Evolutionary conservation across 2,113 vertebrate species (phyloP).

Genomic region (Argyrosomus japonicus): DNA sequence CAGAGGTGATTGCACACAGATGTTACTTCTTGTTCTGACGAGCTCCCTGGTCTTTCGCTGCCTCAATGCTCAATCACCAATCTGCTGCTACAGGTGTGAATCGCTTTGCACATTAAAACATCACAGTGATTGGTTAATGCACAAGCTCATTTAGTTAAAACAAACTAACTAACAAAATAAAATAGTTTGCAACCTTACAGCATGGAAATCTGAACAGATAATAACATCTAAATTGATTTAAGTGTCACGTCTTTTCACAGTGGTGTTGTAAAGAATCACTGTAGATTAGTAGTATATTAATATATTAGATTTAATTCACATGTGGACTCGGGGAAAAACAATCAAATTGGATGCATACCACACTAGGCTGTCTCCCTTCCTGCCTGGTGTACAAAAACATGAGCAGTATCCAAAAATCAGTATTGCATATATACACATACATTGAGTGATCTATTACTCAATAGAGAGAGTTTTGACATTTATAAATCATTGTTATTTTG

Average conservation of each 20-base stretch:
- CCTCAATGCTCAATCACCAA: neutral
- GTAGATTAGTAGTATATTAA: neutral
- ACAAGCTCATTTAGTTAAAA: neutral
- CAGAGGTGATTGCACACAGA: constrained; percentile 32
- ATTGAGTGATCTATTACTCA: neutral
- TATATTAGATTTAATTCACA: constrained; percentile 27
- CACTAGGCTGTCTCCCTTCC: neutral
- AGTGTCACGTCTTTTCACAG: neutral
- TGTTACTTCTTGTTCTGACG: constrained; percentile 27
- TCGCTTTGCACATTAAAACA: neutral
- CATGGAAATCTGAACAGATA: neutral
- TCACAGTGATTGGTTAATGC: neutral
- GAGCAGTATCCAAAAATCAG: neutral
- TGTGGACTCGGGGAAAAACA: neutral
- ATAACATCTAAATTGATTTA: neutral
- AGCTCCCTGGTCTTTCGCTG: neutral
- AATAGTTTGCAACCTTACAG: neutral
- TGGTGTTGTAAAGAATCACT: neutral
- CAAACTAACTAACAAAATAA: neutral
- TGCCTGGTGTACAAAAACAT: neutral
- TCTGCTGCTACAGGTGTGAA: constrained; percentile 20
- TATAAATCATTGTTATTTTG: neutral
- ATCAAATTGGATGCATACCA: neutral
- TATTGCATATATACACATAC: neutral
- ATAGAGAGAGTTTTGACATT: neutral